Evolutionary conservation across 2,113 vertebrate genomes (phyloP).

Genomic region (Bujurquina vittata): DNA sequence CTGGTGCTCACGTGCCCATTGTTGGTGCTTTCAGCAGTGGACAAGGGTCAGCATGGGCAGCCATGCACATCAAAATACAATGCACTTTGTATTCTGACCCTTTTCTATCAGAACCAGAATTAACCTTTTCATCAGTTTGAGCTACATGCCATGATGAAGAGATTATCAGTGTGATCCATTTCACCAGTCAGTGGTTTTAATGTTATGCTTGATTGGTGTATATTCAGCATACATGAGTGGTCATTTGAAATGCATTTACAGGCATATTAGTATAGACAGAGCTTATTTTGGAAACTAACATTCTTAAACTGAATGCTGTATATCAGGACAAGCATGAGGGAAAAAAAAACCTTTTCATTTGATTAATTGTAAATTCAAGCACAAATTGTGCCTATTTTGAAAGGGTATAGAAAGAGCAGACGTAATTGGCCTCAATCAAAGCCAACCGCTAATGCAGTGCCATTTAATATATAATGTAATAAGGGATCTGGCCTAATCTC

Average conservation of each 20-base stretch:
- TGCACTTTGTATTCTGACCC: too few relatives aligned
- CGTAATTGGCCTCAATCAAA: constrained; percentile 32
- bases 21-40: too few relatives aligned
- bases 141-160: too few relatives aligned
- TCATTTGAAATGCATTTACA: neutral
- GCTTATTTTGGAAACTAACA: neutral
- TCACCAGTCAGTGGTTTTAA: too few relatives aligned
- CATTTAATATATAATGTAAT: neutral
- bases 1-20: too few relatives aligned
- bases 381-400: neutral
- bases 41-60: too few relatives aligned
- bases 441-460: neutral
- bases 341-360: neutral
- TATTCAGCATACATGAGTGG: neutral
- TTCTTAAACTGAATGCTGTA: neutral
- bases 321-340: neutral
- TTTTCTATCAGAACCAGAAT: too few relatives aligned
- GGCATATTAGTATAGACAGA: neutral
- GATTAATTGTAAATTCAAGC: constrained; percentile 13
- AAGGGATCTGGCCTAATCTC: neutral
- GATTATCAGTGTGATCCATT: too few relatives aligned
- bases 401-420: constrained; percentile 1
- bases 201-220: neutral
- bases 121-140: too few relatives aligned
- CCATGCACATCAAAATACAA: too few relatives aligned